These are phyloP conservation scores for Bungarus multicinctus DNA, from an alignment of 2,113 vertebrate genomes.

Conservation along the genomic window DNA sequence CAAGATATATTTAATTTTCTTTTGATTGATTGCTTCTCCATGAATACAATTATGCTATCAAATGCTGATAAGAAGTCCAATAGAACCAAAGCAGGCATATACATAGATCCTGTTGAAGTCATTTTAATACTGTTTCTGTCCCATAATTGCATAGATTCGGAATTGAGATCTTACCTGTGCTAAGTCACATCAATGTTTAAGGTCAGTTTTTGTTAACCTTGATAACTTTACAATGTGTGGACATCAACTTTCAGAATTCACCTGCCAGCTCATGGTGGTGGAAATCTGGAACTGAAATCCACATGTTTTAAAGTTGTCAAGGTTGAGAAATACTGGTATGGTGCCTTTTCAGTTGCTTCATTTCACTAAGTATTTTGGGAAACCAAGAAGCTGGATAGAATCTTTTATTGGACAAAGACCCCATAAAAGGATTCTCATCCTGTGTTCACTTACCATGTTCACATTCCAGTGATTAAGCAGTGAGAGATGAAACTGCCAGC, in stretches of 20 bases:
- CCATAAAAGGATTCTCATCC: neutral
- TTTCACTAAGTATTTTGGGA: neutral
- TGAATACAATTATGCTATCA: neutral
- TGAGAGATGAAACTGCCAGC: neutral
- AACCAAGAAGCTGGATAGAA: neutral
- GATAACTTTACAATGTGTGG: neutral
- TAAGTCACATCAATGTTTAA: neutral
- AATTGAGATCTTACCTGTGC: neutral
- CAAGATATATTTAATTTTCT: neutral
- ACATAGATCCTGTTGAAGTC: neutral
- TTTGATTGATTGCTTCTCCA: neutral
- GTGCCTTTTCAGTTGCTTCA: neutral
- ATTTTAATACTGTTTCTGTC: neutral
- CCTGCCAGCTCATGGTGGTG: neutral
- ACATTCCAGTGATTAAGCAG: neutral
- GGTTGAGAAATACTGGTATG: neutral
- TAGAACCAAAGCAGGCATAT: neutral
- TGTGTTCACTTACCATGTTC: neutral
- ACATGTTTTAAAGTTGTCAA: neutral
- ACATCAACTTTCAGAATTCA: neutral
- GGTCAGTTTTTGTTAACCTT: neutral
- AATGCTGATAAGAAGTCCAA: neutral
- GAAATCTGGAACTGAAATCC: neutral
- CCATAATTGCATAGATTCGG: neutral
- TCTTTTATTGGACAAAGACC: neutral